phyloP scores from a whole-genome alignment of 2,797 vertebrate genomes.

The Labroides dimidiatus region DNA sequence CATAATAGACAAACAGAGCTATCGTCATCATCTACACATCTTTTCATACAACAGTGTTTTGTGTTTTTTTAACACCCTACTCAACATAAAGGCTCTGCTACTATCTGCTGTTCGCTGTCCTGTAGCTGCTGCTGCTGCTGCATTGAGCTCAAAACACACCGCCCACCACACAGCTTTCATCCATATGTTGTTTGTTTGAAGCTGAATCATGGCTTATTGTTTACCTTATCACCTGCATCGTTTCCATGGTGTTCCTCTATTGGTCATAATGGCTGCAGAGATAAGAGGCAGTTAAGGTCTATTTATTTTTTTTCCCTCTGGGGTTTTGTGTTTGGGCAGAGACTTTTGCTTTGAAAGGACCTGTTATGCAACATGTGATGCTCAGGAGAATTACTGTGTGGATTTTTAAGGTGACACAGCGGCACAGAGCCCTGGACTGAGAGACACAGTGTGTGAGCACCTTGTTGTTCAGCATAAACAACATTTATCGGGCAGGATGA shows the following conservation, averaged over 20 bases:
- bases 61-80: conserved; percentile 6
- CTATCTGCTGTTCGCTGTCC: conserved; percentile 8
- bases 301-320: conserved; percentile 18
- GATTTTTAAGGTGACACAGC: conserved; percentile 30
- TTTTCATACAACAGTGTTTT: neutral
- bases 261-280: conserved; percentile 16
- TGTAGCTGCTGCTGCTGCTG: conserved; percentile 7
- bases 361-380: conserved; percentile 15
- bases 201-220: conserved; percentile 24
- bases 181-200: conserved; percentile 16
- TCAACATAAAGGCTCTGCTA: neutral
- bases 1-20: neutral
- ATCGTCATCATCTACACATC: neutral
- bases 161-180: conserved; percentile 10
- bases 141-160: conserved; percentile 29
- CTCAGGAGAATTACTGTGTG: conserved; percentile 35
- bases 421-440: conserved; percentile 1
- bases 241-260: neutral
- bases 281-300: neutral
- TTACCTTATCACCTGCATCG: conserved; percentile 7
- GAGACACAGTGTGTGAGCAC: conserved; percentile 32
- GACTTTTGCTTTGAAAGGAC: conserved; percentile 30
- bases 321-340: conserved; percentile 10
- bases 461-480: conserved; percentile 18
- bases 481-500: neutral